Conservation (phyloP, 2,888 invertebrate genomes). For the Rhorus exstirpatorius region DNA sequence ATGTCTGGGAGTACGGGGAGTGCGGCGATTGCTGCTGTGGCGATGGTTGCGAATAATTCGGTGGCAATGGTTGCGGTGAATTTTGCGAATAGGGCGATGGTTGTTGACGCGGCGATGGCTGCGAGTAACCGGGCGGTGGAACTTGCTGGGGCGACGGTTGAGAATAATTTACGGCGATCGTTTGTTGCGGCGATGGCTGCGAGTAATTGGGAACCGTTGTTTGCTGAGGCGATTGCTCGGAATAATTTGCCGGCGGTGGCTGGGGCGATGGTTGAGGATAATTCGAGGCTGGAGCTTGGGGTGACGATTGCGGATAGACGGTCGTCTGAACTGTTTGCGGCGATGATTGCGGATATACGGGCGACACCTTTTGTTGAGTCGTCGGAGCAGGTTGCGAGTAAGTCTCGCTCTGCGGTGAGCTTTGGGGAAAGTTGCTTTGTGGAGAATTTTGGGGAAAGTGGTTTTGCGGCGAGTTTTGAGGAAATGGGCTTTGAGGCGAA, state of each 20-base stretch:
- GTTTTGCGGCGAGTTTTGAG: slow-evolving; percentile 66
- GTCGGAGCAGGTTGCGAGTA: slow-evolving; percentile 80
- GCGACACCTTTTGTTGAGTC: slow-evolving; percentile 70
- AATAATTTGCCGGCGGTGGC: slow-evolving; percentile 79
- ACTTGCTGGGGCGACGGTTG: slow-evolving; percentile 77
- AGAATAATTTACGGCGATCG: slow-evolving; percentile 81
- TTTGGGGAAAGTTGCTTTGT: slow-evolving; percentile 63
- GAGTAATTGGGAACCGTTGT: slow-evolving; percentile 86
- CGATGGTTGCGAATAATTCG: slow-evolving; percentile 79
- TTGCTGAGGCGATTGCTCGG: slow-evolving; percentile 82
- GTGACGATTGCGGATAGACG: slow-evolving; percentile 77
- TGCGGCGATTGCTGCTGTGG: slow-evolving; percentile 76
- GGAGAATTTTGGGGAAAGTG: slow-evolving; percentile 72
- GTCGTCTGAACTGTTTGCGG: slow-evolving; percentile 73
- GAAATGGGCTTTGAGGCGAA: slow-evolving; percentile 69
- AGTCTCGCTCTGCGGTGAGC: slow-evolving; percentile 76
- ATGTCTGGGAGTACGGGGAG: slow-evolving; percentile 72
- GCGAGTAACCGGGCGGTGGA: slow-evolving; percentile 75
- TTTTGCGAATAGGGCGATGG: slow-evolving; percentile 69
- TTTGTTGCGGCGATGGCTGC: slow-evolving; percentile 83
- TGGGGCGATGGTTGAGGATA: slow-evolving; percentile 85
- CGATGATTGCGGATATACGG: slow-evolving; percentile 72
- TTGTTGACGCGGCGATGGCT: slow-evolving; percentile 76
- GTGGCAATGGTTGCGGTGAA: slow-evolving; percentile 82
- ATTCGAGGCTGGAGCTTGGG: slow-evolving; percentile 83